A percentile compares a stretch with the other conserved stretches of the same genome.
phyloP scores from a whole-genome alignment of 2,797 vertebrate species.

The Pseudochaenichthys georgianus region DNA sequence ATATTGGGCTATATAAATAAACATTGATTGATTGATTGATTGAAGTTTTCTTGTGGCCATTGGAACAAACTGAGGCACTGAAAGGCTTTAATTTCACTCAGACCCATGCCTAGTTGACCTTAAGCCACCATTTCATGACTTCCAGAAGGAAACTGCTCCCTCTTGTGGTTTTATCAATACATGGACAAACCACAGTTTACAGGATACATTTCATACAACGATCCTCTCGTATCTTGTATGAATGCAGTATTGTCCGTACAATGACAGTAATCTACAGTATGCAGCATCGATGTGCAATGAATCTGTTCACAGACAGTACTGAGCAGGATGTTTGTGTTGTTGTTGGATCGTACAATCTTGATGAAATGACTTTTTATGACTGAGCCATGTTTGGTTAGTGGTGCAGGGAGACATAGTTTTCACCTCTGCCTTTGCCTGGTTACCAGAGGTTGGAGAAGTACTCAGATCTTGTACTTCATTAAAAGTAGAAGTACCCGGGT shows the following conservation, averaged over 20 bases:
- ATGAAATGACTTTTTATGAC: not conserved
- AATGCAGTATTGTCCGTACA: not conserved
- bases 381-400: not conserved
- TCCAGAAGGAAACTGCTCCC: constrained; percentile 51
- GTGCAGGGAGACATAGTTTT: not conserved
- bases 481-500: too few relatives aligned
- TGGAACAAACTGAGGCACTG: not conserved
- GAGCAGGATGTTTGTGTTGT: not conserved
- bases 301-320: not conserved
- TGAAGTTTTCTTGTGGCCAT: not conserved
- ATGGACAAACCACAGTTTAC: not conserved
- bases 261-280: not conserved
- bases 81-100: not conserved
- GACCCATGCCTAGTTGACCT: not conserved
- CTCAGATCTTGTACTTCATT: too few relatives aligned
- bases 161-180: constrained; percentile 51
- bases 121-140: constrained; percentile 12
- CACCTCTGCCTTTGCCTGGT: not conserved
- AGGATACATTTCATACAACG: not conserved
- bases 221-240: too few relatives aligned
- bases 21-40: too few relatives aligned
- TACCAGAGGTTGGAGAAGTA: too few relatives aligned
- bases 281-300: not conserved
- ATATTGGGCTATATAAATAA: too few relatives aligned
- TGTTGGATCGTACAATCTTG: not conserved